phyloP scores from a whole-genome alignment of 2,888 invertebrate genomes.

The Zootermopsis nevadensis region DNA sequence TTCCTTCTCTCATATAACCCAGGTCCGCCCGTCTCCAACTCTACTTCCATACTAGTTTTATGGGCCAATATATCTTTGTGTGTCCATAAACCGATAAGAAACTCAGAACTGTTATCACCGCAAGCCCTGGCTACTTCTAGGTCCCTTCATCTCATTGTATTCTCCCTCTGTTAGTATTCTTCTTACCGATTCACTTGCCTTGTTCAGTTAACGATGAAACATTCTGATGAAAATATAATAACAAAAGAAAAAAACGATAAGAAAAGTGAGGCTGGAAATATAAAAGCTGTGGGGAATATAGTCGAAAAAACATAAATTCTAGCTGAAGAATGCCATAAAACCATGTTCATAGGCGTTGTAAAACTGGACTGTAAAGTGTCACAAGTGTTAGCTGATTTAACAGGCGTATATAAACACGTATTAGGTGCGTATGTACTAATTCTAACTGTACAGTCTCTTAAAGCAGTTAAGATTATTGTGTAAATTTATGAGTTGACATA shows the following conservation, averaged over 20 bases:
- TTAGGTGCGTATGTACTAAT: too few species aligned
- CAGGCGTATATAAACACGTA: too few species aligned
- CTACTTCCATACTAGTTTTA: constrained; percentile 27
- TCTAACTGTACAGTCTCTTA: too few species aligned
- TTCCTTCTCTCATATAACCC: constrained; percentile 7
- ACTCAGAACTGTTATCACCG: constrained; percentile 29
- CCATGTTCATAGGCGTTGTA: too few species aligned
- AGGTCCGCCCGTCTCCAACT: background rate
- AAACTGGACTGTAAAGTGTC: background rate
- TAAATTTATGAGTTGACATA: too few species aligned
- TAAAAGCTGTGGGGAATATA: background rate
- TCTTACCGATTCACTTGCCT: background rate
- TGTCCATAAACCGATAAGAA: constrained; percentile 27
- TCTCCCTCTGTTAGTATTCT: background rate
- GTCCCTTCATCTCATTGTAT: background rate
- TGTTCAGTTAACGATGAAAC: constrained; percentile 14
- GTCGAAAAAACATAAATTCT: background rate
- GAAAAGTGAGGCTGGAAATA: background rate
- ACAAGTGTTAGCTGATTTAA: background rate
- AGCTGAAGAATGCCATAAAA: background rate
- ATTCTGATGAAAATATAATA: background rate
- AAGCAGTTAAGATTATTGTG: too few species aligned
- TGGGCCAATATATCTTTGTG: constrained; percentile 30
- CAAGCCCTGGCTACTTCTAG: constrained; percentile 19
- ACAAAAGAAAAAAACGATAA: background rate